These are phyloP conservation scores for Philotrypesis tridentata DNA, from an alignment of 1,140 invertebrate species.

Conservation along the genomic window DNA sequence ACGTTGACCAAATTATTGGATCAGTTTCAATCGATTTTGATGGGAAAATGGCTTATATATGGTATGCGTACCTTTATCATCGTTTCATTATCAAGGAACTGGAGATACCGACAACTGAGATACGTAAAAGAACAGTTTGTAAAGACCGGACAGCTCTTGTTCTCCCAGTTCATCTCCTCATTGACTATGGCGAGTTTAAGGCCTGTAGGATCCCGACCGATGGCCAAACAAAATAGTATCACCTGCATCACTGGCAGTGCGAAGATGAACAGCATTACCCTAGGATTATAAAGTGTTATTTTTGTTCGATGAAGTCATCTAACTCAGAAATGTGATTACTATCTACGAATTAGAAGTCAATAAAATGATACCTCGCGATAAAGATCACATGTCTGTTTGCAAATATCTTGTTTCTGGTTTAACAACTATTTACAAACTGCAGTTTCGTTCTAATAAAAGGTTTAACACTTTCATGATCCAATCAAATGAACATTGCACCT, in stretches of 20 bases:
- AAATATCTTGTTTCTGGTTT: background rate
- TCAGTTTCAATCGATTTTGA: background rate
- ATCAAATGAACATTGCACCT: too few species aligned
- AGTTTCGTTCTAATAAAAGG: background rate
- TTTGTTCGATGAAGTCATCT: background rate
- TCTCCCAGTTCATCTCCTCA: constrained; percentile 81
- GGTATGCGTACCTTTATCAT: constrained; percentile 74
- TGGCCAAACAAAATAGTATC: constrained; percentile 95
- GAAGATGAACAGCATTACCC: constrained; percentile 94
- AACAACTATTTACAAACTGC: background rate
- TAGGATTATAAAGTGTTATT: constrained; percentile 59
- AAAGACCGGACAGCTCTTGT: constrained; percentile 70
- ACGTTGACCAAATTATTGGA: constrained; percentile 42
- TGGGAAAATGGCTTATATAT: background rate
- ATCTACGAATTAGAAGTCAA: too few species aligned
- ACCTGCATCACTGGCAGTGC: constrained; percentile 93
- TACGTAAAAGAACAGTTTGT: constrained; percentile 80
- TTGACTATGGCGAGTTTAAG: constrained; percentile 91
- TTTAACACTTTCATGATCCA: background rate
- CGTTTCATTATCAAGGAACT: constrained; percentile 78
- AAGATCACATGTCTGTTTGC: background rate
- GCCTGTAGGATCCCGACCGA: constrained; percentile 91
- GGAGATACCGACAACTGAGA: constrained; percentile 85
- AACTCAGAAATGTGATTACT: background rate
- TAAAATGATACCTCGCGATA: background rate